Evolutionary conservation across 2,113 vertebrate species (phyloP), one percentile per base, ranked within the genome.

Genomic region (Nycticorax nycticorax): DNA sequence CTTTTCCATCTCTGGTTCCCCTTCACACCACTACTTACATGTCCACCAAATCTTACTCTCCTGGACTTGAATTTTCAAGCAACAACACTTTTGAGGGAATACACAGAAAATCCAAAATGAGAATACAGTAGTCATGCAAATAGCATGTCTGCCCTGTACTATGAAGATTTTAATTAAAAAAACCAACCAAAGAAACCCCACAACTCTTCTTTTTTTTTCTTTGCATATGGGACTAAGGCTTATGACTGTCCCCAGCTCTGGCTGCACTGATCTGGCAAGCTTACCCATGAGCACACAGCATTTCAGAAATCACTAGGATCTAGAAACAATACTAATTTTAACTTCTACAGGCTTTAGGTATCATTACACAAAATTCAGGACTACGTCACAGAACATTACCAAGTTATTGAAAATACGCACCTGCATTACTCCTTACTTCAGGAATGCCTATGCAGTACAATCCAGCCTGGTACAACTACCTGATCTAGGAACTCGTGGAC

Each of bases 181-280:
- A 41, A 35, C 1, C 4, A 47, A 14, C 7, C 3, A 45, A 26
- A 6, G 4, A 48, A 43, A 43, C 1, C 2, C 8, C 60, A 7
- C 6, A 76, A 17, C 7, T 75, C 23, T 50, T 11, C 27, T n/a
- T 59, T 32, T 11, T 57, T 39, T 37, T 41, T 41, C 12, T 85
- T 63, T n/a, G 10, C 14, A 8, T 32, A 41, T 17, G 41, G 37
- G 30, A 59, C 76, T 75, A 63, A 57, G 33, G 28, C 10, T 53
- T 63, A 90, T 14, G 24, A 52, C 64, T 33, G 12, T 35, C 10
- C 43, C 15, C 50, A 64, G 26, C 7, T 52, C 62, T 45, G 33
- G 24, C 10, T 69, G 21, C 28, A 27, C 24, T 71, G 35, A 59
- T 33, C 12, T 71, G 56, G 35, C 24, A 47, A 41, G 16, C 1